These are phyloP conservation scores for Halcyon leucocephala DNA, from an alignment of 2,797 vertebrate genomes.

Conservation along the genomic window DNA sequence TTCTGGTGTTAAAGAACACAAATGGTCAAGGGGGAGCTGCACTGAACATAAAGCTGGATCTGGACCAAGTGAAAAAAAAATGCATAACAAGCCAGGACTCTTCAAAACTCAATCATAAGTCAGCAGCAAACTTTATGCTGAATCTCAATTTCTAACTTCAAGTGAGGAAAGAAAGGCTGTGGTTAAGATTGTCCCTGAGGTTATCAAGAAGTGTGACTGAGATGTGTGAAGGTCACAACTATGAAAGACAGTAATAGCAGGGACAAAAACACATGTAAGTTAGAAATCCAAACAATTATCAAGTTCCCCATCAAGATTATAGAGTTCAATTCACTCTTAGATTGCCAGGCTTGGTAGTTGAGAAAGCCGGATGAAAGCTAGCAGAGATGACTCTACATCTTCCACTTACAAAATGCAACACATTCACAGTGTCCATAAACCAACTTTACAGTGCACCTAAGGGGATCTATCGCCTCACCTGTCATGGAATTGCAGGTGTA, in stretches of 20 bases:
- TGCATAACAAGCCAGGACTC: background rate
- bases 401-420: background rate
- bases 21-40: background rate
- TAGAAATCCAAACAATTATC: background rate
- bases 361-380: background rate
- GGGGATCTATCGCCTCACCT: background rate
- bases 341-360: background rate
- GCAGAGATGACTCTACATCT: background rate
- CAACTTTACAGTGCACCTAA: background rate
- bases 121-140: background rate
- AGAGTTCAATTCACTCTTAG: background rate
- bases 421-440: no score
- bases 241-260: background rate
- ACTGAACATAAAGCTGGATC: background rate
- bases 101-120: background rate
- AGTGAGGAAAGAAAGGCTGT: background rate
- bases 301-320: background rate
- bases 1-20: background rate
- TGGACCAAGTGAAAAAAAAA: background rate
- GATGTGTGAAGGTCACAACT: slow-evolving; percentile 20
- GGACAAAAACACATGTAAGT: background rate
- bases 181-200: background rate
- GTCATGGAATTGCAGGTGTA: background rate
- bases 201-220: slow-evolving; percentile 9
- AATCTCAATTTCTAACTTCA: background rate